Conservation (phyloP, 2,113 vertebrate genomes). For the Ailuropoda melanoleuca region DNA sequence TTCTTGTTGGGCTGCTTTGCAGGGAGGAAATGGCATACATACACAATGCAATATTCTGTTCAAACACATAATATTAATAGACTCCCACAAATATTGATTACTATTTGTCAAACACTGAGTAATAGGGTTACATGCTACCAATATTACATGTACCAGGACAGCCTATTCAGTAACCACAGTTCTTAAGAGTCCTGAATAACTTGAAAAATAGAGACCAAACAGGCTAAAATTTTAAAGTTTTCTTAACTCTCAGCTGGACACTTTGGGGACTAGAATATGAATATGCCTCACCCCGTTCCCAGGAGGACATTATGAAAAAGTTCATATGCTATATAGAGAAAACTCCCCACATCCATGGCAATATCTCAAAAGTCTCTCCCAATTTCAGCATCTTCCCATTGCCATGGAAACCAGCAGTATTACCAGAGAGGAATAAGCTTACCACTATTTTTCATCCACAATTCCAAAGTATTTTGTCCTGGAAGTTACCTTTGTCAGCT, state of each 20-base stretch:
- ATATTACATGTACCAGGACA: slow-evolving; percentile 27
- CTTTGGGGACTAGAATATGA: slow-evolving; percentile 1
- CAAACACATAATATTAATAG: slow-evolving; percentile 82
- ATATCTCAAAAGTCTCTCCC: slow-evolving; percentile 33
- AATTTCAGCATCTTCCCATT: slow-evolving; percentile 30
- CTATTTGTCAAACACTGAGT: slow-evolving; percentile 47
- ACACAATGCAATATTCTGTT: slow-evolving; percentile 82
- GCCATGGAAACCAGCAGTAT: not conserved
- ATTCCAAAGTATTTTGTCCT: slow-evolving; percentile 53
- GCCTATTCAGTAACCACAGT: slow-evolving; percentile 31
- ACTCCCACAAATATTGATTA: slow-evolving; percentile 33
- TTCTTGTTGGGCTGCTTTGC: slow-evolving; percentile 80
- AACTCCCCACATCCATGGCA: not conserved
- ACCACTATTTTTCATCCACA: slow-evolving; percentile 14
- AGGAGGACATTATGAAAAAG: slow-evolving; percentile 29
- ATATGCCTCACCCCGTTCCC: not conserved
- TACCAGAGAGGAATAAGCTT: slow-evolving; percentile 39
- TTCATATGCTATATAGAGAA: slow-evolving; percentile 36
- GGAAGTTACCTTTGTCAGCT: slow-evolving; percentile 62
- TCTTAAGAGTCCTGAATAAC: slow-evolving; percentile 27
- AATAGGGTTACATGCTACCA: slow-evolving; percentile 44
- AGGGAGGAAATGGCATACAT: slow-evolving; percentile 76
- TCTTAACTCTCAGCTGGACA: slow-evolving; percentile 37
- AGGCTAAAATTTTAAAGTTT: slow-evolving; percentile 29
- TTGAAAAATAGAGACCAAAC: not conserved